Evolutionary conservation across 2,888 invertebrate genomes (phyloP), one percentile per base, ranked within the genome.

Genomic region (Aplocera efformata): DNA sequence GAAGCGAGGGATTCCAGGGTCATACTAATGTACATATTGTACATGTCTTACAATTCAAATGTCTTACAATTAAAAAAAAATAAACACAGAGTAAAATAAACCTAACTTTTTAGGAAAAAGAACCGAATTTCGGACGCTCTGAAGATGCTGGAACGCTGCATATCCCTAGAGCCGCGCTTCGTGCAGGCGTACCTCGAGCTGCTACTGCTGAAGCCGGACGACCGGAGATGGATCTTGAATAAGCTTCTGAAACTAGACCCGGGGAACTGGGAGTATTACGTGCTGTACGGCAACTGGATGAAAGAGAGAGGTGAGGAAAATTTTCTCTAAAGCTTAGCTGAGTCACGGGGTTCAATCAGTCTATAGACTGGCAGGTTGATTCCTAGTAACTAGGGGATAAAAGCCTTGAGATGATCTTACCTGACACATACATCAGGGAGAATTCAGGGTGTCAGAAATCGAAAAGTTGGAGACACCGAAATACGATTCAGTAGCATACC

Each of bases 241-340:
- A 90, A 90, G 65, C 90, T 93, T 10, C 83, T 92, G n/a, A 84
- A 90, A 22, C 73, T 94, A 34, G 93, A 94, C 57, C 92, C 93
- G 0, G 78, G 73, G 34, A 92, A 92, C 67, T 92, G 93, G 60
- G 92, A 93, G 60, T 92, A 93, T 60, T 90, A 91, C 22, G 89
- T 93, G 26, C 89, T 93, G 49, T 94, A 93, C 63, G 94, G 93
- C 21, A 90, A 92, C 51, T 94, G 94, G 92, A 88, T 92, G 13
- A 89, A 89, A 44, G 90, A 90, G 41, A 91, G 90, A 82, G 91
- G 93, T 92, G 63, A 78, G 64, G 7, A 5, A 7, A 10, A 7
- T 7, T 6, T 20, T n/a, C 22, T 5, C 22, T 5, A 3, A 3
- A 22, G 22, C 3, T 20, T 20, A 20, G 4, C 20, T 20, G 3